phyloP scores from a whole-genome alignment of 2,113 vertebrate genomes.

The Perccottus glenii region DNA sequence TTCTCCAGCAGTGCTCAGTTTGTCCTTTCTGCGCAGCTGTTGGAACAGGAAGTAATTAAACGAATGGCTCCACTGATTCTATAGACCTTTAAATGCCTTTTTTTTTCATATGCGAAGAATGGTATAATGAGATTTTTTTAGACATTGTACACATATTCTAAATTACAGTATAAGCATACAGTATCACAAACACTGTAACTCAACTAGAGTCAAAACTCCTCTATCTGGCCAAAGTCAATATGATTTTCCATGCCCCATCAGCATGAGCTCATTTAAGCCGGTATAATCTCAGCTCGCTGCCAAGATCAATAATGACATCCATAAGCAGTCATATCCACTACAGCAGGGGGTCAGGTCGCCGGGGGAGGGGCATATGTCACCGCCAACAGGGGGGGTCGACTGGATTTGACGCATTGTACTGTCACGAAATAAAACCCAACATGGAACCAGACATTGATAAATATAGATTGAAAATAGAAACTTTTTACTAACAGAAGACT shows the following conservation, averaged over 20 bases:
- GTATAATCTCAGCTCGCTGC: not conserved
- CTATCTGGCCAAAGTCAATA: not conserved
- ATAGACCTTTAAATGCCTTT: too few species aligned
- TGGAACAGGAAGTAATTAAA: too few species aligned
- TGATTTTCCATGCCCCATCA: not conserved
- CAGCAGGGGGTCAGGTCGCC: not conserved
- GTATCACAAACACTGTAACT: not conserved
- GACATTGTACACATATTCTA: not conserved
- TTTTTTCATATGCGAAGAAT: too few species aligned
- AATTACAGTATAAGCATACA: not conserved
- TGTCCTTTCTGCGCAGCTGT: too few species aligned
- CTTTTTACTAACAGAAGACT: too few species aligned
- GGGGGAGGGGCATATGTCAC: not conserved
- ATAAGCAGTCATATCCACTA: not conserved
- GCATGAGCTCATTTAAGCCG: not conserved
- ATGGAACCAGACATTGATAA: too few species aligned
- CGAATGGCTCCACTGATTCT: too few species aligned
- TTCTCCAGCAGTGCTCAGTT: too few species aligned
- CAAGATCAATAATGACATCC: constrained; percentile 1
- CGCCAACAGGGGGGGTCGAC: not conserved
- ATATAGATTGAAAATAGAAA: too few species aligned
- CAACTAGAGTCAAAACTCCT: too few species aligned
- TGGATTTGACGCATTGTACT: not conserved
- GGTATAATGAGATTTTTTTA: too few species aligned
- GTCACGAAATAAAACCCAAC: not conserved